These are phyloP conservation scores for Aerospiza tachiro DNA, from an alignment of 2,797 vertebrate genomes.

Conservation along the genomic window DNA sequence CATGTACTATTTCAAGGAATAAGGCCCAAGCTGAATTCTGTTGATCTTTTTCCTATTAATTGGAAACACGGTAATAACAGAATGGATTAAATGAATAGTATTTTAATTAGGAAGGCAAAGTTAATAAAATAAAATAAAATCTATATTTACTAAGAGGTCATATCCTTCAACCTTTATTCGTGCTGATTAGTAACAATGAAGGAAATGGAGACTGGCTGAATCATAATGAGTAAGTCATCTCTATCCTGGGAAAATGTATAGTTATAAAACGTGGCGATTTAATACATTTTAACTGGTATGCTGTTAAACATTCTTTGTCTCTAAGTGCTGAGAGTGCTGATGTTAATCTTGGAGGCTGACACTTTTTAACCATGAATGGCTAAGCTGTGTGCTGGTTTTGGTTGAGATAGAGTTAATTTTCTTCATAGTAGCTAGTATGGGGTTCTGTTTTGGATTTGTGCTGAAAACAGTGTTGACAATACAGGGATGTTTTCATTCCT, in stretches of 20 bases:
- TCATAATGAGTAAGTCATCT: background rate
- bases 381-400: background rate
- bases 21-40: background rate
- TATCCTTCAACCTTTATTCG: background rate
- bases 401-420: no score
- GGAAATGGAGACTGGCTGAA: background rate
- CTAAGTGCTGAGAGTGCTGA: background rate
- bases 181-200: background rate
- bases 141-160: background rate
- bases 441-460: no score
- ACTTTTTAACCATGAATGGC: background rate
- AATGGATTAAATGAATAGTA: background rate
- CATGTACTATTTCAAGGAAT: background rate
- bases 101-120: background rate
- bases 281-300: background rate
- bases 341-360: background rate
- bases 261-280: background rate
- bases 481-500: no score
- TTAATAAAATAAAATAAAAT: constrained; percentile 23
- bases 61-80: background rate
- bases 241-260: background rate
- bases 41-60: background rate
- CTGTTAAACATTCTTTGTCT: background rate
- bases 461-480: no score
- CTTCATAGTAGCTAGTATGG: no score